phyloP scores from a whole-genome alignment of 1,140 invertebrate species.

The Harlomillsia oculata region DNA sequence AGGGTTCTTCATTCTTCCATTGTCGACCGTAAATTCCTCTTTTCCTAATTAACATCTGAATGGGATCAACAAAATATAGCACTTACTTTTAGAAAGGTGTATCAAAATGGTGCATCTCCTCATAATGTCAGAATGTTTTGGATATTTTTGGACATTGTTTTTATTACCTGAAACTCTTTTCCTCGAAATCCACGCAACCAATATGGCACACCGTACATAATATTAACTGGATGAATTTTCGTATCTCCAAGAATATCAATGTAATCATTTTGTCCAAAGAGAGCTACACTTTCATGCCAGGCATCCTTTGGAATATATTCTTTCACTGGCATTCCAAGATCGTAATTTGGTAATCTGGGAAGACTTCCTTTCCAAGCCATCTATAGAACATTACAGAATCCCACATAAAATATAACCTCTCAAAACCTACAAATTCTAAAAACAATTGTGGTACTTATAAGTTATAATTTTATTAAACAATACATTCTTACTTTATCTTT shows the following conservation, averaged over 20 bases:
- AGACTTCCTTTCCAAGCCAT: constrained; percentile 48
- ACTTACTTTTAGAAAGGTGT: background rate
- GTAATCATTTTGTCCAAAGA: constrained; percentile 94
- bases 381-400: too few relatives aligned
- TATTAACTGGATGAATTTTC: constrained; percentile 64
- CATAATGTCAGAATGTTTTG: background rate
- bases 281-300: constrained; percentile 64
- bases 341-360: constrained; percentile 47
- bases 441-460: too few relatives aligned
- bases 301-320: constrained; percentile 58
- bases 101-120: background rate
- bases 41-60: background rate
- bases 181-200: constrained; percentile 82
- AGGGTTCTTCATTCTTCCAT: too few relatives aligned
- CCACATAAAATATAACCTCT: too few relatives aligned
- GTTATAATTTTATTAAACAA: too few relatives aligned
- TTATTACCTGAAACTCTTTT: constrained; percentile 64
- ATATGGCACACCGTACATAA: constrained; percentile 69
- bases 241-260: constrained; percentile 86
- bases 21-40: background rate
- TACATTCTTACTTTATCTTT: too few relatives aligned
- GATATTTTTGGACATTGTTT: background rate
- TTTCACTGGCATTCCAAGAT: constrained; percentile 51
- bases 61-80: background rate
- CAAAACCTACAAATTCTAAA: too few relatives aligned